Conservation (phyloP, 2,113 vertebrate species). For the Chiloscyllium plagiosum region DNA sequence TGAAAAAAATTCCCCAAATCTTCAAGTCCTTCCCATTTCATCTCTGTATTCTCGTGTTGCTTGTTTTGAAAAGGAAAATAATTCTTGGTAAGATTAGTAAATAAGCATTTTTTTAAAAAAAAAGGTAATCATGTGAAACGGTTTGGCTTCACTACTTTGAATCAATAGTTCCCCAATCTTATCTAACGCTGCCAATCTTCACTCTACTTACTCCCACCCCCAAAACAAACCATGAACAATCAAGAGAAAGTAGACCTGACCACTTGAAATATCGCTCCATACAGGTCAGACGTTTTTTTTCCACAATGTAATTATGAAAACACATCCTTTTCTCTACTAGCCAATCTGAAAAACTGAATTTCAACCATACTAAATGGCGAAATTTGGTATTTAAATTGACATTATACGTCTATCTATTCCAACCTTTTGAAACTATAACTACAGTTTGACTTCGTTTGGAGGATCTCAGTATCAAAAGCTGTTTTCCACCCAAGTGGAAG, state of each 20-base stretch:
- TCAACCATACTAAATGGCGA: neutral
- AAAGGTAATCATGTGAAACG: constrained; percentile 30
- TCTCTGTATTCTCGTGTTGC: neutral
- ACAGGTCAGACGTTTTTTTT: neutral
- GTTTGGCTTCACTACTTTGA: constrained; percentile 34
- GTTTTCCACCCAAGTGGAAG: constrained; percentile 21
- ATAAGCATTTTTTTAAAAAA: neutral
- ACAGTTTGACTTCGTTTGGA: neutral
- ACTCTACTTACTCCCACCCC: constrained; percentile 29
- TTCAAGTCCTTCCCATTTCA: neutral
- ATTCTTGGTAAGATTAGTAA: constrained; percentile 10
- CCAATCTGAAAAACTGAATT: neutral
- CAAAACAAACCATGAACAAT: constrained; percentile 25
- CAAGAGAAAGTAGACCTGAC: neutral
- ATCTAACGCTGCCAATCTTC: constrained; percentile 22
- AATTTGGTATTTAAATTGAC: neutral
- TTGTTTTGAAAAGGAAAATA: neutral
- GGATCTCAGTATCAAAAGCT: neutral
- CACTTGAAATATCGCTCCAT: neutral
- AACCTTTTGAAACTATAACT: neutral
- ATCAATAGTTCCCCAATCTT: constrained; percentile 27
- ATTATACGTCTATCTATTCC: neutral
- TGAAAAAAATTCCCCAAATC: neutral
- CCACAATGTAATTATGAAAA: neutral
- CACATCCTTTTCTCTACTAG: too few relatives aligned